Percentiles rank a stretch among this genome's conserved stretches.
phyloP scores from a whole-genome alignment of 1,140 invertebrate species.

The Drosophila guanche region DNA sequence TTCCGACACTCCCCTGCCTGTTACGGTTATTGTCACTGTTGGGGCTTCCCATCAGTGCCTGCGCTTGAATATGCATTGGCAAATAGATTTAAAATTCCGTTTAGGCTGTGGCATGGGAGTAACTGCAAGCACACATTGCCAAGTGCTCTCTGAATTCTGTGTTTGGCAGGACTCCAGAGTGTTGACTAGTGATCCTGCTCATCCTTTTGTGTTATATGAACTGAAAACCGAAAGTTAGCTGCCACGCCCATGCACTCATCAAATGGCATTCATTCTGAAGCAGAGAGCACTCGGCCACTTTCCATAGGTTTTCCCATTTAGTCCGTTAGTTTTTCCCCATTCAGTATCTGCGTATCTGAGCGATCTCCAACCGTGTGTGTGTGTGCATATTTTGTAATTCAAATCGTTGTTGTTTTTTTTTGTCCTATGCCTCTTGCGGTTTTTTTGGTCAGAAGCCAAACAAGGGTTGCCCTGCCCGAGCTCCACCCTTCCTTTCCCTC shows the following conservation, averaged over 20 bases:
- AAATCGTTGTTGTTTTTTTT: constrained; percentile 51
- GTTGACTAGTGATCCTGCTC: no score
- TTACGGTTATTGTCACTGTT: constrained; percentile 67
- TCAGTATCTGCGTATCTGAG: constrained; percentile 14
- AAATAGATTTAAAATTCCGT: constrained; percentile 25
- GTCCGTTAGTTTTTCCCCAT: constrained; percentile 34
- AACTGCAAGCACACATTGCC: no score
- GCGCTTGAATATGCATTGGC: constrained; percentile 41
- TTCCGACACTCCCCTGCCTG: constrained; percentile 29
- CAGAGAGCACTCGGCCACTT: constrained; percentile 21
- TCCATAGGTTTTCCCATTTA: constrained; percentile 39
- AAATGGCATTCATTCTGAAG: background rate
- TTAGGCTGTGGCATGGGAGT: background rate
- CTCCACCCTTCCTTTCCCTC: constrained; percentile 17
- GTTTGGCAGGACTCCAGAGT: no score
- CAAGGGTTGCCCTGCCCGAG: constrained; percentile 50
- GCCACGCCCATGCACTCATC: no score
- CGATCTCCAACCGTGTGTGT: constrained; percentile 1
- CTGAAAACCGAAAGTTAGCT: no score
- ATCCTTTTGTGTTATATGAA: no score
- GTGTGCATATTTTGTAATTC: constrained; percentile 70
- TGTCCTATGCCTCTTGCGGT: constrained; percentile 60
- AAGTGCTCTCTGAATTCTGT: no score
- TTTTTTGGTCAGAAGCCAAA: constrained; percentile 79
- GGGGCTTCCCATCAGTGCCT: constrained; percentile 37